phyloP scores from a whole-genome alignment of 2,888 invertebrate species.

The Netelia inedita region DNA sequence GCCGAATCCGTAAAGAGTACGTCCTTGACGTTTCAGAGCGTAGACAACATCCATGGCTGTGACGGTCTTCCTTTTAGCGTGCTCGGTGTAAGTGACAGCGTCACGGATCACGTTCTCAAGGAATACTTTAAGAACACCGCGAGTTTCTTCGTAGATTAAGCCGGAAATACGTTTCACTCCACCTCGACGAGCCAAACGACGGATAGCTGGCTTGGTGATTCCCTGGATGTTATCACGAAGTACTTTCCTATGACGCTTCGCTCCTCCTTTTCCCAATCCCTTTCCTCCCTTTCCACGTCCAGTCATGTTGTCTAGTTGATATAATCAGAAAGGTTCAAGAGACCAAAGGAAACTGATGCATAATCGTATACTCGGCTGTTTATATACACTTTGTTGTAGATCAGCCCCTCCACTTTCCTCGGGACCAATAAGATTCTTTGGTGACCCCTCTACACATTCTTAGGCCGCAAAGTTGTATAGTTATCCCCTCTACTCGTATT shows the following conservation, averaged over 20 bases:
- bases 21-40: constrained; percentile 1
- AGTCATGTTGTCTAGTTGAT: constrained; percentile 87
- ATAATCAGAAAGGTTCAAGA: constrained; percentile 63
- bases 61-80: constrained; percentile 25
- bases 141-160: constrained; percentile 92
- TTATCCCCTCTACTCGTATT: too few relatives aligned
- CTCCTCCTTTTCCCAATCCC: constrained; percentile 87
- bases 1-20: neutral
- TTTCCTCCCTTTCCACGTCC: constrained; percentile 93
- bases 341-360: neutral
- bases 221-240: constrained; percentile 92
- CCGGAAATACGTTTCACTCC: constrained; percentile 92
- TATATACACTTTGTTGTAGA: constrained; percentile 1
- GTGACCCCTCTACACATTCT: too few relatives aligned
- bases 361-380: neutral
- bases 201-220: constrained; percentile 92
- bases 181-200: constrained; percentile 86
- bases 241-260: too few relatives aligned
- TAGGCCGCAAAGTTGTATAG: too few relatives aligned
- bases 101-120: too few relatives aligned
- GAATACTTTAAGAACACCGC: constrained; percentile 89
- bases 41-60: constrained; percentile 15
- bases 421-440: too few relatives aligned
- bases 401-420: constrained; percentile 18
- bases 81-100: constrained; percentile 28